These are phyloP conservation scores for Corydoras maculifer DNA, from an alignment of 2,113 vertebrate genomes.

Conservation along the genomic window DNA sequence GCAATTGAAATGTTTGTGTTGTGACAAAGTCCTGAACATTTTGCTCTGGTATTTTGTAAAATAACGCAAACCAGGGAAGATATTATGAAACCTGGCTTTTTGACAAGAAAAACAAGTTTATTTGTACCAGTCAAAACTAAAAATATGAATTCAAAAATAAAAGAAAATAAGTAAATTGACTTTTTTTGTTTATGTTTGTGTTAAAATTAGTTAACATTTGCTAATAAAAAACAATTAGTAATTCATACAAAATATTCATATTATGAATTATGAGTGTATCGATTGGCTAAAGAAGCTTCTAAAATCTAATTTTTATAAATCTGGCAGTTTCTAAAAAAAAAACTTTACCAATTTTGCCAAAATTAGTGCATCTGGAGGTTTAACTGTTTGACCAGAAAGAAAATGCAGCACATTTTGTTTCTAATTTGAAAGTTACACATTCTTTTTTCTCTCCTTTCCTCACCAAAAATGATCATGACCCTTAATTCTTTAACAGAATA, in stretches of 20 bases:
- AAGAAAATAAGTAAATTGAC: neutral
- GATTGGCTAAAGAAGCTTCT: neutral
- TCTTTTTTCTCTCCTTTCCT: constrained; percentile 26
- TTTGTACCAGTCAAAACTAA: neutral
- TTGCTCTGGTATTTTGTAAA: neutral
- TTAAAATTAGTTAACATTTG: no score
- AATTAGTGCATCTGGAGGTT: constrained; percentile 58
- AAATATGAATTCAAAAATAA: neutral
- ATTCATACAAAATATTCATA: no score
- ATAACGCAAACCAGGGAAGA: constrained; percentile 25
- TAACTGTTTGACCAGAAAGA: constrained; percentile 38
- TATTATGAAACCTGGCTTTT: constrained; percentile 13
- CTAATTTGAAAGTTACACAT: constrained; percentile 58
- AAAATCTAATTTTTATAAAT: constrained; percentile 62
- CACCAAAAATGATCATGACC: constrained; percentile 37
- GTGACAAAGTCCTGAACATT: no score
- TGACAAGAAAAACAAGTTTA: constrained; percentile 17
- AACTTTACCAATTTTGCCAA: constrained; percentile 56
- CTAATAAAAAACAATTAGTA: constrained; percentile 36
- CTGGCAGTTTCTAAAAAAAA: constrained; percentile 48
- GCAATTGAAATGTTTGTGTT: no score
- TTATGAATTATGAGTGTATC: no score
- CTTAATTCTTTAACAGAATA: neutral
- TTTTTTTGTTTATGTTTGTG: constrained; percentile 2
- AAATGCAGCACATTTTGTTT: constrained; percentile 10